Evolutionary conservation across 1,140 invertebrate species (phyloP).

Genomic region (Chionoecetes opilio): DNA sequence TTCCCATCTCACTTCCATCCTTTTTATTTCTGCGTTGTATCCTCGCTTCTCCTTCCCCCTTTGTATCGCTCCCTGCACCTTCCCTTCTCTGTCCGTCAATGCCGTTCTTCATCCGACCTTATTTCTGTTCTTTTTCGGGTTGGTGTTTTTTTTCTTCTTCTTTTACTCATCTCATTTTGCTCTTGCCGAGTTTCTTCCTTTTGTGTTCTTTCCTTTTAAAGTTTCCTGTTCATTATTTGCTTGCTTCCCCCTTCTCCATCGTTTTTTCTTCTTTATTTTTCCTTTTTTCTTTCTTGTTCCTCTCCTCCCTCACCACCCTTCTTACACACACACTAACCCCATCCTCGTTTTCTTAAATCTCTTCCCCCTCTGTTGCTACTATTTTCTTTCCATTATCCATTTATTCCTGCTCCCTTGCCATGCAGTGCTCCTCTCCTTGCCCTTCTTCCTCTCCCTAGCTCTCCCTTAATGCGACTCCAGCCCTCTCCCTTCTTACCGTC

Average conservation of each 20-base stretch:
- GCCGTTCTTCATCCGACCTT: conserved; percentile 47
- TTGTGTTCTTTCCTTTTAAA: background rate
- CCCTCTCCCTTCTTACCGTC: conserved; percentile 60
- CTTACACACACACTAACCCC: background rate
- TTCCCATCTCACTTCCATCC: conserved; percentile 29
- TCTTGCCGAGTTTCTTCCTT: background rate
- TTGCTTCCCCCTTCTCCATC: background rate
- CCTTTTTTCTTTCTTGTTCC: conserved; percentile 37
- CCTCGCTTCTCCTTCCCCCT: conserved; percentile 11
- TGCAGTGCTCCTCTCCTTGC: conserved; percentile 7
- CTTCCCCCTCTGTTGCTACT: conserved; percentile 3
- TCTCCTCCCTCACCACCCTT: conserved; percentile 46
- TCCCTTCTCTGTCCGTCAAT: conserved; percentile 29
- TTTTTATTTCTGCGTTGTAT: background rate
- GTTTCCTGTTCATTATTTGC: conserved; percentile 6
- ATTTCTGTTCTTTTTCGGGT: background rate
- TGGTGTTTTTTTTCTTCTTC: background rate
- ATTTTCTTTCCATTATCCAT: conserved; percentile 56
- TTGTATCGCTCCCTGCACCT: conserved; percentile 32
- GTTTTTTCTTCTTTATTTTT: background rate
- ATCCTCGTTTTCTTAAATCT: background rate
- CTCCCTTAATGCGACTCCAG: conserved; percentile 44
- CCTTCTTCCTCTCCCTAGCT: conserved; percentile 46
- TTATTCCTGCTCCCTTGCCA: conserved; percentile 33
- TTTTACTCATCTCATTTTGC: background rate